Evolutionary conservation across 1,140 invertebrate genomes (phyloP), one percentile per base, ranked within the genome.

Genomic region (Halictus rubicundus): DNA sequence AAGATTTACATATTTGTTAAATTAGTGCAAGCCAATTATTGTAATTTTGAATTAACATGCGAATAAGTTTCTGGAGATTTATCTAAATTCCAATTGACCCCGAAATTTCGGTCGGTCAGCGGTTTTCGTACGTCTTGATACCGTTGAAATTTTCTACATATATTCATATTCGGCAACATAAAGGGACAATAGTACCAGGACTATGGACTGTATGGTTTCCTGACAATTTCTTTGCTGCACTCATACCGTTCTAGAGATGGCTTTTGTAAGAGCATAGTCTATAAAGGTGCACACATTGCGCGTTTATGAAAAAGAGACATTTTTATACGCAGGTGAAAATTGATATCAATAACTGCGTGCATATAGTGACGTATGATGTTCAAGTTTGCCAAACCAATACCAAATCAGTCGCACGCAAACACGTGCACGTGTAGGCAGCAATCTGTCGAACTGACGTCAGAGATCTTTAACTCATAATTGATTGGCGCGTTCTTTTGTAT

Each of bases 391-490:
- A 37, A 14, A 64, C 14, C 59, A 46, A n/a, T 49, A 39, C 71
- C 59, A 73, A 52, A 73, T 73, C 49, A 23, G 46, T 27, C 14
- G 63, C 8, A 2, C 7, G 19, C 39, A 9, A 42, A 7, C 7
- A 9, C 39, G 39, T 4, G 37, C 37, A n/a, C 37, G 37, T 19
- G 21, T 32, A 19, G 8, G 4, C 16, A 27, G 52, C 46, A 46
- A 52, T 68, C 49, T n/a, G 8, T 25, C 25, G 5, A 23, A 27
- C 23, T 52, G 27, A 64, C 71, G 60, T 54, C 71, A 64, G 27
- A 39, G 16, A 21, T 52, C 2, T 74, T 64, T 25, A 65, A 37
- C 61, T 19, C 32, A 9, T 74, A 74, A 74, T 65, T 74, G 19
- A 23, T 37, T 54, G 0, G 12, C 42, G 27, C 1, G 0, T 9